Evolutionary conservation across 2,113 vertebrate species (phyloP).

Genomic region (Urocolius indicus): DNA sequence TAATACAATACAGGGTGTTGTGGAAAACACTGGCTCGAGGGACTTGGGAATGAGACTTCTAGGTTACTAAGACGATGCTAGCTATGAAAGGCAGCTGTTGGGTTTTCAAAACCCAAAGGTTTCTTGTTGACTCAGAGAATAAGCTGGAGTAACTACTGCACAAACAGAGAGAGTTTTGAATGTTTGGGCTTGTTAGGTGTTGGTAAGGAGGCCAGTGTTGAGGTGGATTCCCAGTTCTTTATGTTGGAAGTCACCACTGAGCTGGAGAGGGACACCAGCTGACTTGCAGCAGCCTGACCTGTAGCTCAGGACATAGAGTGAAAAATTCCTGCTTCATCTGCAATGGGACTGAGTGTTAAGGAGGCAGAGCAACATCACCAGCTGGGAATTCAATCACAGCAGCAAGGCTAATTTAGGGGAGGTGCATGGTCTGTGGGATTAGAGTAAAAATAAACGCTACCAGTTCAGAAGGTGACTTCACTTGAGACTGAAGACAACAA

Average conservation of each 20-base stretch:
- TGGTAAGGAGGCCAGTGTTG: accelerated
- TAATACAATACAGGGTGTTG: not conserved
- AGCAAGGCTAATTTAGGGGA: not conserved
- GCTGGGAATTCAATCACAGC: not conserved
- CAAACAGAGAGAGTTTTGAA: not conserved
- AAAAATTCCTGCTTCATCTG: slow-evolving; percentile 20
- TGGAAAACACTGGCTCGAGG: not conserved
- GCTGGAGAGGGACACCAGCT: not conserved
- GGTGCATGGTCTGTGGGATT: not conserved
- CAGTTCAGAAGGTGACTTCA: not conserved
- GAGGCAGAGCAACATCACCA: not conserved
- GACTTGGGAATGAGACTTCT: not conserved
- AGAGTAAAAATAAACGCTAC: not conserved
- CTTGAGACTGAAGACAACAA: not conserved
- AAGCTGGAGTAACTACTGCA: not conserved
- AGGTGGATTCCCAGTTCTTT: not conserved
- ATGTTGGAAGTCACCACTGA: not conserved
- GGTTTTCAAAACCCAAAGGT: not conserved
- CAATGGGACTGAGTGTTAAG: not conserved
- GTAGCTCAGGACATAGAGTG: not conserved
- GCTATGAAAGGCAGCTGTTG: not conserved
- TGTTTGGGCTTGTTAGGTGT: not conserved
- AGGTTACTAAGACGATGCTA: not conserved
- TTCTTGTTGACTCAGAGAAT: not conserved
- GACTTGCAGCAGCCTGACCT: not conserved